Base-by-base conservation (phyloP, 2,888 invertebrate species). In the Palloptera scutellata region DNA sequence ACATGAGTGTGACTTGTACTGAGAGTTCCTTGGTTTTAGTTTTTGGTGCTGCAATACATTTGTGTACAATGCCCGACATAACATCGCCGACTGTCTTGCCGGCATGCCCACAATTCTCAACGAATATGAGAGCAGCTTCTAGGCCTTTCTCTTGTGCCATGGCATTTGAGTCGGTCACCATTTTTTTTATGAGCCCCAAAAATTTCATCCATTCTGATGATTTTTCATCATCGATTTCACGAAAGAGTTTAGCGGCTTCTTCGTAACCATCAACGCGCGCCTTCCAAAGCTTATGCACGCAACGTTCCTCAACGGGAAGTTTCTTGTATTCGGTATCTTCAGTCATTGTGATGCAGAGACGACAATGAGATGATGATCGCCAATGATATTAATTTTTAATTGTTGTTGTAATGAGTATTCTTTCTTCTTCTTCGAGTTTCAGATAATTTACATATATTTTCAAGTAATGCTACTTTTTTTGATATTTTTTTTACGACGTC, bases 221-320 rank as follows among this genome's bases (percentile, higher is more conserved):
- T 83, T 97, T 97, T 81, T 97, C 97, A 86, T 96, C 96, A 79
- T 92, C 93, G 75, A 95, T 91, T 80, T 91, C 91, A 73, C 91
- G 89, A 84, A 98, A 97, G 15, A 94, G 87, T 83, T 95, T 97
- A 9, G 92, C 89, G 0, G 95, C 93, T 83, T 97, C 97, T 84
- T 97, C 97, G 78, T 97, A 98, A 0, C 97, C 98, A 74, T 92
- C 91, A 1, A 97, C 89, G 73, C 98, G 89, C 5, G 97, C 98
- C 85, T 97, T 97, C 98, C 98, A 98, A 66, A 93, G 86, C 87
- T 97, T 98, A 85, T 98, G 97, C 15, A 93, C 90, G 84, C 95
- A 95, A 83, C 94, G 90, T 68, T 98, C 97, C 74, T 98, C 97
- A 57, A 95, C 87, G 0, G 95, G 91, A 72, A 95, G 86, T 86